A percentile compares a stretch with the other conserved stretches of the same genome.
phyloP scores from a whole-genome alignment of 2,113 vertebrate species.

The Nothobranchius furzeri region DNA sequence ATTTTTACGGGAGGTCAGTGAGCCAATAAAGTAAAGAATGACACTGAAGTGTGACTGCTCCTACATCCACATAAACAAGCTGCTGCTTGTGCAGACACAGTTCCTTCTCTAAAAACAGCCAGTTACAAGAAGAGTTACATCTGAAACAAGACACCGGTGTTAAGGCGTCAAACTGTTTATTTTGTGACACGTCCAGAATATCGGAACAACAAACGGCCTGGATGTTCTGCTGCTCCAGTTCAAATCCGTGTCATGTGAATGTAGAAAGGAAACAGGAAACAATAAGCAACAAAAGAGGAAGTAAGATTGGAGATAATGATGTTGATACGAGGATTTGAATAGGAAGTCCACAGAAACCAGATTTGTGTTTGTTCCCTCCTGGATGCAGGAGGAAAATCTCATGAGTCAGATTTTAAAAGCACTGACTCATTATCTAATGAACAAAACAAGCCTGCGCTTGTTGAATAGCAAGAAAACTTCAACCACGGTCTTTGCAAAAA shows the following conservation, averaged over 20 bases:
- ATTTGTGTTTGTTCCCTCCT: not conserved
- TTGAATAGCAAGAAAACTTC: not conserved
- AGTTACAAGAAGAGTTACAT: not conserved
- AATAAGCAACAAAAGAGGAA: conserved; percentile 54
- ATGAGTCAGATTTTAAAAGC: not conserved
- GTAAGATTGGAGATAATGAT: conserved; percentile 29
- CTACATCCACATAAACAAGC: conserved; percentile 8
- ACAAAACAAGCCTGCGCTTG: not conserved
- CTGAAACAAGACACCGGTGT: not conserved
- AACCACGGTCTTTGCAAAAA: not conserved
- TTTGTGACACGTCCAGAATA: no score
- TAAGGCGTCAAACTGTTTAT: no score
- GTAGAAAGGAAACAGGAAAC: conserved; percentile 61
- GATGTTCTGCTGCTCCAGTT: conserved; percentile 28
- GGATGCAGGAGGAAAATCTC: not conserved
- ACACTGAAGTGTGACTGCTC: conserved; percentile 50
- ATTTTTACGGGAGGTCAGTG: conserved; percentile 56
- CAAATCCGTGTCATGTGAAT: conserved; percentile 51
- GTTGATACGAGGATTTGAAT: conserved; percentile 56
- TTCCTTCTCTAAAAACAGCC: not conserved
- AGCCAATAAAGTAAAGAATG: conserved; percentile 60
- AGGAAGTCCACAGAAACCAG: conserved; percentile 17
- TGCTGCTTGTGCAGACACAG: conserved; percentile 18
- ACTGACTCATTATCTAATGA: not conserved
- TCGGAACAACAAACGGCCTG: conserved; percentile 14